Percentiles rank a stretch among this genome's conserved stretches.
Evolutionary conservation across 2,797 vertebrate species (phyloP).

Genomic region (Pangasius krempfi): DNA sequence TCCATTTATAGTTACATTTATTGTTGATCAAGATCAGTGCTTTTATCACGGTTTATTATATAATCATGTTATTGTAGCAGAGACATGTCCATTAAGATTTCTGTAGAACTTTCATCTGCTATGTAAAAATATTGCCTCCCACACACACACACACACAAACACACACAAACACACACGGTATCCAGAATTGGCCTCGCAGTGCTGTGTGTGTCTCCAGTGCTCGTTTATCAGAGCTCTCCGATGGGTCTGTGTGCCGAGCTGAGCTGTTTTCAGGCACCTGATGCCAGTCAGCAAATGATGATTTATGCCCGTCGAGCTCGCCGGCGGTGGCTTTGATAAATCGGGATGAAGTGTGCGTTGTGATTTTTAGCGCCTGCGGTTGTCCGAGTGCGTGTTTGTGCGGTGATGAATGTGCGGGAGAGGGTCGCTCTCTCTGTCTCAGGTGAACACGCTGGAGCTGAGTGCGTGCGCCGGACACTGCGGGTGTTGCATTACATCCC

Average conservation of each 20-base stretch:
- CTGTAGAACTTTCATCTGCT: background rate
- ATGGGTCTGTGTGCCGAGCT: slow-evolving; percentile 43
- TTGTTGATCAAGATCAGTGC: background rate
- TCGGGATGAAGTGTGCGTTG: slow-evolving; percentile 60
- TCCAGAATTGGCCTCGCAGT: slow-evolving; percentile 2
- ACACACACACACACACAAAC: background rate
- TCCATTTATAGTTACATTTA: background rate
- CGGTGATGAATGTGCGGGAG: slow-evolving; percentile 57
- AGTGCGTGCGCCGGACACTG: background rate
- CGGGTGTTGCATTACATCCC: background rate
- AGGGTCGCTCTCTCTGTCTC: slow-evolving; percentile 26
- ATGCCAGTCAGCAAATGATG: slow-evolving; percentile 61
- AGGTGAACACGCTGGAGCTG: background rate
- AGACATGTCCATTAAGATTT: background rate
- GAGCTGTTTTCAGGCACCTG: slow-evolving; percentile 45
- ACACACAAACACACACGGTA: too few species aligned
- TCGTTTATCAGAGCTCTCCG: slow-evolving; percentile 45
- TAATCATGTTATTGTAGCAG: background rate
- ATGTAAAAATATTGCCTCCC: background rate
- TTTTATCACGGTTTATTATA: background rate
- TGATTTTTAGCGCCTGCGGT: slow-evolving; percentile 60
- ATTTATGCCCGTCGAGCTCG: slow-evolving; percentile 58
- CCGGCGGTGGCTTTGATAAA: slow-evolving; percentile 61
- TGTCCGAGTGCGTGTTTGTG: slow-evolving; percentile 56
- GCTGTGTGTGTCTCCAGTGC: slow-evolving; percentile 13